phyloP scores from a whole-genome alignment of 2,797 vertebrate genomes.

The Spinus olivaceus region DNA sequence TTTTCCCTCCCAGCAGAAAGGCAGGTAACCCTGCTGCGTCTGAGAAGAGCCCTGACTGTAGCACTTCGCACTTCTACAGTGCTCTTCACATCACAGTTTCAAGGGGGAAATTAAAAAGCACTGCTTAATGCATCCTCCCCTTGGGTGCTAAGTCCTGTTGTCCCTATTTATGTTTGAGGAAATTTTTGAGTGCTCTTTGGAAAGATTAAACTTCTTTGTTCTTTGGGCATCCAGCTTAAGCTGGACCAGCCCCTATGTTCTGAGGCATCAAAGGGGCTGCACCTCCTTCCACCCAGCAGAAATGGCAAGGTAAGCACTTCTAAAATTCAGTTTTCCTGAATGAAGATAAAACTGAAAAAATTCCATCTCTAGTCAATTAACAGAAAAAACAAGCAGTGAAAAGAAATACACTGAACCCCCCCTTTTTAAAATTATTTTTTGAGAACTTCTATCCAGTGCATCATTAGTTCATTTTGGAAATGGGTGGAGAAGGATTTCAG shows the following conservation, averaged over 20 bases:
- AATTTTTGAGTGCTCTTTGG: neutral
- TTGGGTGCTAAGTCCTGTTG: neutral
- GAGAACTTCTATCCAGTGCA: neutral
- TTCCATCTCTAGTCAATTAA: neutral
- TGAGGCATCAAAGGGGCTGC: accelerated
- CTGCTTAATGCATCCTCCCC: neutral
- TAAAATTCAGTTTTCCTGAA: neutral
- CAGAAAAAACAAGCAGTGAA: neutral
- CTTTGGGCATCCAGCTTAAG: neutral
- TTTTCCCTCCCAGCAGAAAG: neutral
- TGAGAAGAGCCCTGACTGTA: neutral
- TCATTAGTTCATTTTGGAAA: neutral
- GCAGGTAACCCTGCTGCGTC: neutral
- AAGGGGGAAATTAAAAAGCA: accelerated
- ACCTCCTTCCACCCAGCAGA: neutral
- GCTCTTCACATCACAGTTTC: neutral
- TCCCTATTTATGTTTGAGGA: neutral
- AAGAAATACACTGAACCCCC: neutral
- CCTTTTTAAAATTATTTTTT: neutral
- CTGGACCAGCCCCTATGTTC: neutral
- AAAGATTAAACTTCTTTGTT: neutral
- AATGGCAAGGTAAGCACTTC: neutral
- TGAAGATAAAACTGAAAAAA: neutral
- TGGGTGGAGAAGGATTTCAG: neutral
- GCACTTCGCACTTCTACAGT: neutral